phyloP scores from a whole-genome alignment of 2,113 vertebrate species.

The Semicossyphus pulcher region DNA sequence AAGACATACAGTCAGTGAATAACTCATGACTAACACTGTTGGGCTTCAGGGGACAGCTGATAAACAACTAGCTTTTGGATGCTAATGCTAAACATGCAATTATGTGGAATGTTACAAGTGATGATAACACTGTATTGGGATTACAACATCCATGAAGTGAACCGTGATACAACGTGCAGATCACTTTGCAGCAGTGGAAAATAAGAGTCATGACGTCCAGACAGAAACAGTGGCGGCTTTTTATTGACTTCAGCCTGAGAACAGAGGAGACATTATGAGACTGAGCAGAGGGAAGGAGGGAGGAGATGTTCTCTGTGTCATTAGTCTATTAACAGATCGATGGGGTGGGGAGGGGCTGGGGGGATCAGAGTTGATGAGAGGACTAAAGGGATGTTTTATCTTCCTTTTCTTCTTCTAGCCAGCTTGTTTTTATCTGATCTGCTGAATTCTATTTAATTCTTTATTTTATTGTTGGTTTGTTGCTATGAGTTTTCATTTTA shows the following conservation, averaged over 20 bases:
- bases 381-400: not conserved
- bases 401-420: not conserved
- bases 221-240: conserved; percentile 60
- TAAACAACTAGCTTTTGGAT: not conserved
- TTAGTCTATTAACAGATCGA: conserved; percentile 65
- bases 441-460: not conserved
- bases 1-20: conserved; percentile 77
- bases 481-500: not conserved
- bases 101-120: not conserved
- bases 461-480: not conserved
- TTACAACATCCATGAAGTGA: conserved; percentile 2
- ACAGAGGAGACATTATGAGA: conserved; percentile 73
- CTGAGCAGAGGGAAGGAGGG: conserved; percentile 20
- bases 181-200: conserved; percentile 45
- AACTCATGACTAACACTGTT: not conserved
- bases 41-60: not conserved
- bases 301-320: conserved; percentile 31
- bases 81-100: conserved; percentile 1
- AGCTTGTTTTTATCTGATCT: not conserved
- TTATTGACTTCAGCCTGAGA: conserved; percentile 49
- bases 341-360: conserved; percentile 11
- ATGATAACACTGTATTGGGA: not conserved
- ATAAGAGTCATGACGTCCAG: conserved; percentile 21
- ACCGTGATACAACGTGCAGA: conserved; percentile 18
- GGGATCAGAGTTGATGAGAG: conserved; percentile 19